Percentiles rank a stretch among this genome's conserved stretches.
phyloP scores from a whole-genome alignment of 2,797 vertebrate species.

The Chelmon rostratus region DNA sequence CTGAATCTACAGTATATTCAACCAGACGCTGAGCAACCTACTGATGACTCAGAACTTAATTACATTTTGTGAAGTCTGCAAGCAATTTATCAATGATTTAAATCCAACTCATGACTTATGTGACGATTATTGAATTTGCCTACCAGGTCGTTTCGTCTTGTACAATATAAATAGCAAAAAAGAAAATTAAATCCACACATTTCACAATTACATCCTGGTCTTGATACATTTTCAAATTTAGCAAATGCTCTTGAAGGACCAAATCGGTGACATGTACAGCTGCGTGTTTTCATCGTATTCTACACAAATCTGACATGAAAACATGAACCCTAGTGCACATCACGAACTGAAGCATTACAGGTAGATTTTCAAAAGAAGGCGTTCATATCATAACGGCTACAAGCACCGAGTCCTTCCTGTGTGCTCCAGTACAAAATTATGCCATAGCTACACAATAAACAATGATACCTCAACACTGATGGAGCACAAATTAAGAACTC shows the following conservation, averaged over 20 bases:
- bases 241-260: slow-evolving; percentile 66
- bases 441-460: slow-evolving; percentile 53
- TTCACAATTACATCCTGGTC: slow-evolving; percentile 77
- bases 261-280: slow-evolving; percentile 75
- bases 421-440: slow-evolving; percentile 38
- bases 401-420: slow-evolving; percentile 13
- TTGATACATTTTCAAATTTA: slow-evolving; percentile 73
- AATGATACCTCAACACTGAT: slow-evolving; percentile 63
- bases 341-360: slow-evolving; percentile 76
- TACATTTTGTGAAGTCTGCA: slow-evolving; percentile 65
- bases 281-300: slow-evolving; percentile 66
- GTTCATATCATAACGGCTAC: slow-evolving; percentile 57
- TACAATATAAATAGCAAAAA: slow-evolving; percentile 86
- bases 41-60: slow-evolving; percentile 61
- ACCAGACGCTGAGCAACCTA: slow-evolving; percentile 70
- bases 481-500: slow-evolving; percentile 36
- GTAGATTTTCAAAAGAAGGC: slow-evolving; percentile 73
- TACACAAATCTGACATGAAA: slow-evolving; percentile 77
- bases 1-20: slow-evolving; percentile 69
- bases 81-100: slow-evolving; percentile 72
- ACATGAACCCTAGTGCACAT: slow-evolving; percentile 79
- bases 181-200: slow-evolving; percentile 72
- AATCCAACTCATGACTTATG: slow-evolving; percentile 60
- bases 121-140: slow-evolving; percentile 62
- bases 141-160: slow-evolving; percentile 69